These are phyloP conservation scores for Agriopis leucophaearia DNA, from an alignment of 2,888 invertebrate genomes.

Conservation along the genomic window DNA sequence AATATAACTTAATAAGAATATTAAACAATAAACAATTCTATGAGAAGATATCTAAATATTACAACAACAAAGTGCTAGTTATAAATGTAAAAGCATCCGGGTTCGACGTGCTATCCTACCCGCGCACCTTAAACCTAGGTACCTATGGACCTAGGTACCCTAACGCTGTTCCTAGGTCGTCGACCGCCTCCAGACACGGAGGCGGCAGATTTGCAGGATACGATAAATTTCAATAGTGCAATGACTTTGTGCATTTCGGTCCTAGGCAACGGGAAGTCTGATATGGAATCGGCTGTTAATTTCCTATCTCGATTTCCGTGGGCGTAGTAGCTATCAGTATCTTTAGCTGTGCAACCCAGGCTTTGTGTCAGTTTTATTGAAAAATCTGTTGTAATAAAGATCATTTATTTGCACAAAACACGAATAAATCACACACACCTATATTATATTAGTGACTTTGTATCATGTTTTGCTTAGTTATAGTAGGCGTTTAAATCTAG, in stretches of 20 bases:
- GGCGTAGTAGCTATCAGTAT: background rate
- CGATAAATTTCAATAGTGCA: conserved; percentile 85
- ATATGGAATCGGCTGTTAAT: conserved; percentile 36
- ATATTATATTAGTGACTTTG: no score
- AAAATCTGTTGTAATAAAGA: no score
- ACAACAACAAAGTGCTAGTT: conserved; percentile 46
- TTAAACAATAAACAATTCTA: conserved; percentile 4
- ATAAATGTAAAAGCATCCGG: conserved; percentile 67
- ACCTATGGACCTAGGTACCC: conserved; percentile 70
- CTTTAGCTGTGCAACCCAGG: no score
- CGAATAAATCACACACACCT: no score
- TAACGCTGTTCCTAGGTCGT: conserved; percentile 77
- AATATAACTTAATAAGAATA: conserved; percentile 10
- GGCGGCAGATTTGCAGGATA: conserved; percentile 82
- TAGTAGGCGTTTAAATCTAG: no score
- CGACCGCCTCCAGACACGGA: conserved; percentile 72
- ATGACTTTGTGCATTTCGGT: conserved; percentile 70
- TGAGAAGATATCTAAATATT: conserved; percentile 36
- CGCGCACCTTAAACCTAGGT: conserved; percentile 63
- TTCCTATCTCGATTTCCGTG: conserved; percentile 26
- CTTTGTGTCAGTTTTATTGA: no score
- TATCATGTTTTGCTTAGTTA: no score
- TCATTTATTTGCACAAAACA: no score
- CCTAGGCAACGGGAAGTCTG: conserved; percentile 58
- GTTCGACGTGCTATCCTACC: conserved; percentile 73